A percentile compares a stretch with the other conserved stretches of the same genome.
These are phyloP conservation scores for Diadromus collaris DNA, from an alignment of 2,888 invertebrate species.

Conservation along the genomic window DNA sequence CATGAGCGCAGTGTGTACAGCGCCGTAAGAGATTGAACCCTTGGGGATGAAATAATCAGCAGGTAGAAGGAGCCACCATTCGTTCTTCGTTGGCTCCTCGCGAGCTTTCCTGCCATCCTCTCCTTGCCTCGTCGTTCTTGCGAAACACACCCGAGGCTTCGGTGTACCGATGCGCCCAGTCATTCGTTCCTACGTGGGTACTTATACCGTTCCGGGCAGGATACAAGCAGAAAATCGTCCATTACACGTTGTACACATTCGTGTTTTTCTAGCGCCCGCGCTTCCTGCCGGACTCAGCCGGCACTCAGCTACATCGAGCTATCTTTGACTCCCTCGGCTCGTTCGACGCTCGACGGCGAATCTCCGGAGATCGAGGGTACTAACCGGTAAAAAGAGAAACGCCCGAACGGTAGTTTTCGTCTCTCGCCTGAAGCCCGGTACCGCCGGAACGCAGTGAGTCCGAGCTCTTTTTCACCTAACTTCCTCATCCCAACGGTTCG, in stretches of 20 bases:
- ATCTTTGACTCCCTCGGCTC: constrained; percentile 32
- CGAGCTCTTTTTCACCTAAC: constrained; percentile 19
- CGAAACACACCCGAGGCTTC: constrained; percentile 41
- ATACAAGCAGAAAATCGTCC: constrained; percentile 45
- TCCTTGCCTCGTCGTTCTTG: constrained; percentile 29
- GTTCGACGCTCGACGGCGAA: constrained; percentile 22
- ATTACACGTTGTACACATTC: constrained; percentile 52
- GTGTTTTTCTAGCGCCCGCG: constrained; percentile 24
- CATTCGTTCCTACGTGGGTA: constrained; percentile 9
- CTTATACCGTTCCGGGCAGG: constrained; percentile 26
- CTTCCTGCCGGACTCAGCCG: neutral
- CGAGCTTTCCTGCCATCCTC: constrained; percentile 7
- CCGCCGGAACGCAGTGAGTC: constrained; percentile 20
- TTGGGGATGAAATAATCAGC: constrained; percentile 69
- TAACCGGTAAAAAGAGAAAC: constrained; percentile 39
- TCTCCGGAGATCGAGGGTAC: constrained; percentile 40
- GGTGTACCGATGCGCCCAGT: constrained; percentile 29
- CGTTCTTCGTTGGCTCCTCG: constrained; percentile 27
- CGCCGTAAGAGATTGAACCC: constrained; percentile 65
- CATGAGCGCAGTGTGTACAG: constrained; percentile 50
- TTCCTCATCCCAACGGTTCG: neutral
- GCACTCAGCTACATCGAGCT: constrained; percentile 19
- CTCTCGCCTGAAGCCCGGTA: constrained; percentile 25
- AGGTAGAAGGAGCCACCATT: constrained; percentile 45
- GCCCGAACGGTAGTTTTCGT: constrained; percentile 28